Evolutionary conservation across 2,888 invertebrate species (phyloP).

Genomic region (Volucella zonaria): DNA sequence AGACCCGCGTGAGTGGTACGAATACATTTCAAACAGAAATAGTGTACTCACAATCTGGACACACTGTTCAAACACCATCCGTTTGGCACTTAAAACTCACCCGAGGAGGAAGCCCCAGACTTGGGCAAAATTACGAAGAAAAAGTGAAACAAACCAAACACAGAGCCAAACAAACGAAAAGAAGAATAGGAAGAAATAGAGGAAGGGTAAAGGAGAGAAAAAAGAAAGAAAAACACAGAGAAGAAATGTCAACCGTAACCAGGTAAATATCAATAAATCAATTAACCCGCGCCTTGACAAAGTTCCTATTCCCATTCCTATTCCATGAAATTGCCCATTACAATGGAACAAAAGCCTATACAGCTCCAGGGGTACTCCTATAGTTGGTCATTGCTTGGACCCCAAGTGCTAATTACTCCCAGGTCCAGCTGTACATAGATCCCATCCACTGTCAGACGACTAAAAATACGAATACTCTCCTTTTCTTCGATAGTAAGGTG

Average conservation of each 20-base stretch:
- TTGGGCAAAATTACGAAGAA: slow-evolving; percentile 64
- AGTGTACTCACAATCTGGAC: slow-evolving; percentile 29
- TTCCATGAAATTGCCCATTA: slow-evolving; percentile 77
- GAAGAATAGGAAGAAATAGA: not conserved
- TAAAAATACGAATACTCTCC: not conserved
- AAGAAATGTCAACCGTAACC: slow-evolving; percentile 77
- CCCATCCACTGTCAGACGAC: not conserved
- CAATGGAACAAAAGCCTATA: slow-evolving; percentile 73
- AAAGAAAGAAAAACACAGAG: not conserved
- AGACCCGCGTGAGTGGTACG: slow-evolving; percentile 59
- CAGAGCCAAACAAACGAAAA: slow-evolving; percentile 20
- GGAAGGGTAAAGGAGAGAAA: not conserved
- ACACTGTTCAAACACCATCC: slow-evolving; percentile 70
- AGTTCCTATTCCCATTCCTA: slow-evolving; percentile 75
- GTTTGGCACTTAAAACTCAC: slow-evolving; percentile 70
- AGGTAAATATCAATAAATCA: slow-evolving; percentile 82
- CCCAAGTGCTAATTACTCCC: slow-evolving; percentile 75
- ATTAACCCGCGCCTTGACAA: slow-evolving; percentile 77
- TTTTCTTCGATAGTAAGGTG: slow-evolving; percentile 49
- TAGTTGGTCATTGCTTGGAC: slow-evolving; percentile 40
- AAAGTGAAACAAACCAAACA: slow-evolving; percentile 68
- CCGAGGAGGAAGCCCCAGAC: slow-evolving; percentile 30
- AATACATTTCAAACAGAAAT: slow-evolving; percentile 57
- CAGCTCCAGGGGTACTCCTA: slow-evolving; percentile 19
- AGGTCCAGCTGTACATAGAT: slow-evolving; percentile 42